A percentile compares a stretch with the other conserved stretches of the same genome.
phyloP scores from a whole-genome alignment of 2,797 vertebrate species.

The Sarcophilus harrisii region DNA sequence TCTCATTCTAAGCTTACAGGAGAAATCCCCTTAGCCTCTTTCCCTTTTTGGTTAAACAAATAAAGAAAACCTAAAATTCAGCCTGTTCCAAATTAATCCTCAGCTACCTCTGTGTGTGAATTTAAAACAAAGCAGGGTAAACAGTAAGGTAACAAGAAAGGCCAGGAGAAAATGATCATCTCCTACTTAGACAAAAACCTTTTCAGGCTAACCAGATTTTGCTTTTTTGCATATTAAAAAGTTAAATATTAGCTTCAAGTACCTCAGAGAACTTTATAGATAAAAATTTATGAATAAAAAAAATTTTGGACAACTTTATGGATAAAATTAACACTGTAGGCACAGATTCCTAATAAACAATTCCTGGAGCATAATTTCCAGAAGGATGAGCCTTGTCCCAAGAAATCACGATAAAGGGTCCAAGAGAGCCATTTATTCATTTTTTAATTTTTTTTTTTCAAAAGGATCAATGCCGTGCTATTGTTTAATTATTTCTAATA shows the following conservation, averaged over 20 bases:
- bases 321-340: conserved; percentile 34
- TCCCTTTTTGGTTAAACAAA: not conserved
- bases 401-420: conserved; percentile 31
- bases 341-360: conserved; percentile 45
- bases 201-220: not conserved
- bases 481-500: not conserved
- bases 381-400: conserved; percentile 26
- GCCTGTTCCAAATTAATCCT: not conserved
- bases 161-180: conserved; percentile 5
- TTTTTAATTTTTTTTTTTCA: not conserved
- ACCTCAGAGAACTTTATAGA: conserved; percentile 36
- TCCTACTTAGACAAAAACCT: not conserved
- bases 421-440: not conserved
- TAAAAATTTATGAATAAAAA: conserved; percentile 4
- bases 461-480: not conserved
- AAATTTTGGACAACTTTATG: not conserved
- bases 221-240: conserved; percentile 43
- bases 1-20: not conserved
- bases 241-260: conserved; percentile 2
- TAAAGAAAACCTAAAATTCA: not conserved
- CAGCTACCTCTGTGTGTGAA: not conserved
- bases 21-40: not conserved
- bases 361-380: conserved; percentile 9
- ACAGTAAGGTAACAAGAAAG: conserved; percentile 30
- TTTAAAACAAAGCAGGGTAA: not conserved